Evolutionary conservation across 1,140 invertebrate genomes (phyloP), one percentile per base, ranked within the genome.

Genomic region (Drosophila mojavensis): DNA sequence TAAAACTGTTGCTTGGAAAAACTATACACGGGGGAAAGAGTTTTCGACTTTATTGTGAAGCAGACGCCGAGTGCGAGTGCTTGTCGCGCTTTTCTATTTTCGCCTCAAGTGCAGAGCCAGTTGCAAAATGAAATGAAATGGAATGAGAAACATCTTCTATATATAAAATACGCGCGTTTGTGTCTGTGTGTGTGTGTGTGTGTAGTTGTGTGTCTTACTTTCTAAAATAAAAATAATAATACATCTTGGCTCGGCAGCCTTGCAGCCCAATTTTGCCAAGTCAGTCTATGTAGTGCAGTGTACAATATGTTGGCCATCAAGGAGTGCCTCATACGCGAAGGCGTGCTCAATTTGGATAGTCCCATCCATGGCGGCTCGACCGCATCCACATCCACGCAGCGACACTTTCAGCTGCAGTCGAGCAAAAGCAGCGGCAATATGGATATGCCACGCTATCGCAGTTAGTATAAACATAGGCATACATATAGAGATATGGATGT

Each of bases 51-150:
- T 39, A 62, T 79, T 79, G 79, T 67, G 78, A 78, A 78, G 81
- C 81, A 78, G 43, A 47, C 9, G n/a, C 15, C n/a, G 15, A 15
- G 13, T 36, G 13, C 83, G 72, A 88, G 72, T 82, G 79, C 79
- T 76, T 81, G 83, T 67, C 83, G 83, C 83, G 83, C 76, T 86
- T 89, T 89, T 89, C 84, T 89, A 89, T 89, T 89, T 89, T 89
- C 75, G 84, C 84, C 78, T 89, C 84, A 89, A 89, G 84, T 89
- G 84, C 84, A 89, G 65, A 20, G 9, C 64, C 65, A 48, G 41
- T 56, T 30, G 53, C 47, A 43, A 66, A 72, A 59, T 60, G 11
- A 59, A 59, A 41, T 26, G 20, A 63, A 36, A 66, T 36, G 17
- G 62, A 70, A 63, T 69, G 41, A 69, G 39, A 68, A 69, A 63